Evolutionary conservation across 2,797 vertebrate genomes (phyloP).

Genomic region (Pipistrellus pipistrellus): DNA sequence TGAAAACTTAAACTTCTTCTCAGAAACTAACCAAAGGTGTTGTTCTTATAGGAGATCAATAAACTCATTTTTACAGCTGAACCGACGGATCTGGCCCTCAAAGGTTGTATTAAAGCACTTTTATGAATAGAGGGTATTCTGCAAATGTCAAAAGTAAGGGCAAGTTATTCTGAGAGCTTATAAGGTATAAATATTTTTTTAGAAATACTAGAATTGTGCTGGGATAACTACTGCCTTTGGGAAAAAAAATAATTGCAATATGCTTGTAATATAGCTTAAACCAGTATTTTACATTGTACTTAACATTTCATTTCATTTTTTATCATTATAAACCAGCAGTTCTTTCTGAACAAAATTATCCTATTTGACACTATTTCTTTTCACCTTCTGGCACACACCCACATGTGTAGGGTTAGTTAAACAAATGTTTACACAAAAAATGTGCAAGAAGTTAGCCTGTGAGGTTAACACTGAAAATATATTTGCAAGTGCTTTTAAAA

Average conservation of each 20-base stretch:
- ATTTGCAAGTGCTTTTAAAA: conserved; percentile 41
- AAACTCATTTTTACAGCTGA: conserved; percentile 24
- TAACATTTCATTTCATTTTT: conserved; percentile 53
- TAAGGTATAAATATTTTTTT: conserved; percentile 46
- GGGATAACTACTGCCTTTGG: background rate
- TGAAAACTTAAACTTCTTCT: background rate
- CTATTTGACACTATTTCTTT: background rate
- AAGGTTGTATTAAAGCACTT: background rate
- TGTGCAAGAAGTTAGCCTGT: background rate
- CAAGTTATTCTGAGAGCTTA: background rate
- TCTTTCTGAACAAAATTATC: background rate
- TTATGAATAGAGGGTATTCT: background rate
- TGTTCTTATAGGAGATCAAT: background rate
- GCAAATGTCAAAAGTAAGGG: conserved; percentile 58
- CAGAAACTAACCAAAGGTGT: background rate
- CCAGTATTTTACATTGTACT: conserved; percentile 25
- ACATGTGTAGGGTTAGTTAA: background rate
- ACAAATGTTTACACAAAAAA: background rate
- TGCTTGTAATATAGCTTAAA: background rate
- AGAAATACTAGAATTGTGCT: conserved; percentile 25
- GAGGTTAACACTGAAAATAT: conserved; percentile 16
- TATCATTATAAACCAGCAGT: background rate
- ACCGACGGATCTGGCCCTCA: background rate
- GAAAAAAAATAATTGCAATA: background rate
- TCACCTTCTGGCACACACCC: background rate